A percentile compares a stretch with the other conserved stretches of the same genome.
Conservation (phyloP, 2,113 vertebrate species). For the Lepus europaeus region DNA sequence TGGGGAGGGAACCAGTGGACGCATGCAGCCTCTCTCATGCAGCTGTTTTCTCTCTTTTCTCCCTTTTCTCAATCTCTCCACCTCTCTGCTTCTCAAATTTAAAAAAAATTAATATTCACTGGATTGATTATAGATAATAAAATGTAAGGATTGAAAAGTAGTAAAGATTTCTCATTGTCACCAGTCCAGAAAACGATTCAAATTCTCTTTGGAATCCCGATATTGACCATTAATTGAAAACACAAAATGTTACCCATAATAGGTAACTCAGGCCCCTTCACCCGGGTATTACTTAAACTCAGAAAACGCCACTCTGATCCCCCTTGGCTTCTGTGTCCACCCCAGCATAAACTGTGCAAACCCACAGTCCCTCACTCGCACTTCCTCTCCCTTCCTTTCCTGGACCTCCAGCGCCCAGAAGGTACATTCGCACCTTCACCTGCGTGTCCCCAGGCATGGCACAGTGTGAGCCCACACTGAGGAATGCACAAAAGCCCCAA, state of each 20-base stretch:
- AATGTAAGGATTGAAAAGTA: background rate
- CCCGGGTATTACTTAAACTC: slow-evolving; percentile 12
- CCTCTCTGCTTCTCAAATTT: too few species aligned
- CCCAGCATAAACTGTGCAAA: too few species aligned
- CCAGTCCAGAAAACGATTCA: slow-evolving; percentile 3
- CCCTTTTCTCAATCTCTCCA: too few species aligned
- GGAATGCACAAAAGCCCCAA: background rate
- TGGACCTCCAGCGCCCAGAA: background rate
- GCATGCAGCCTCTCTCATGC: too few species aligned
- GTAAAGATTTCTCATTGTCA: background rate
- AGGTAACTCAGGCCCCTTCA: background rate
- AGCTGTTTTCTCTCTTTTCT: too few species aligned
- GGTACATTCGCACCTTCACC: background rate
- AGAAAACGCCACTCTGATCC: background rate
- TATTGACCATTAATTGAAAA: slow-evolving; percentile 21
- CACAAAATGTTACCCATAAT: slow-evolving; percentile 38
- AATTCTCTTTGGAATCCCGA: slow-evolving; percentile 52
- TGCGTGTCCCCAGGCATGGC: background rate
- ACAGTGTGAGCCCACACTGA: background rate
- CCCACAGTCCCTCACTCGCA: background rate
- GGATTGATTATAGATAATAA: background rate
- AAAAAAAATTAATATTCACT: background rate
- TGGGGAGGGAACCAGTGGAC: too few species aligned
- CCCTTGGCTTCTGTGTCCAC: background rate
- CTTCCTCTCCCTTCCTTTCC: background rate